Base-by-base conservation (phyloP, 2,113 vertebrate species). In the Danionella cerebrum region DNA sequence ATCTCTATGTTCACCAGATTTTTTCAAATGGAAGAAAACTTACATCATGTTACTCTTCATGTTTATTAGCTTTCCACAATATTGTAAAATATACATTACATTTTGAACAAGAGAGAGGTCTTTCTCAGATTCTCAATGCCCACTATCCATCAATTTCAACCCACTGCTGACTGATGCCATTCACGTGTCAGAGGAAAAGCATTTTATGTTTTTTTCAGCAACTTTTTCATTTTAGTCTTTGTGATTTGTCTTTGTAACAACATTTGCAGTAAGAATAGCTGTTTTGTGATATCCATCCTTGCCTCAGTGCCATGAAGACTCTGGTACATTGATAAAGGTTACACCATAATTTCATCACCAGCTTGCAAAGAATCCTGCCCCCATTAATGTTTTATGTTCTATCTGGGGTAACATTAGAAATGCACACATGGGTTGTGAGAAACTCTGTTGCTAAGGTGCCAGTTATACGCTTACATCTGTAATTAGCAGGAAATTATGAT, bases 291-390 rank as follows among this genome's bases (percentile, higher is more conserved):
- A 54, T 71, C 41, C 54, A 71, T 53, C 50, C 70, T 69, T 51
- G 58, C 72, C 57, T 54, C 44, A 42, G 68, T 71, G 67, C 63
- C 70, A 67, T 71, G 68, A 63, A 63, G 66, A 78, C 74, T 68
- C 80, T 83, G 83, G 79, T 81, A 83, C 85, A 75, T 89, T 90
- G 86, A 88, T 83, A 85, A 80, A 84, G 82, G 85, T 90, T 90
- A 86, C 88, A 90, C 78, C 88, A 89, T 84, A 78, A 87, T 90
- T 89, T 90, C 88, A 89, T 90, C 88, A 90, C 83, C 84, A 80
- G 82, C 87, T 88, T 83, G 77, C 80, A 80, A 82, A 76, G 84
- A 86, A 88, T 88, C 83, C 83, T 82, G 81, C 82, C 85, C 85
- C 85, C 85, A 88, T 88, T 87, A 88, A 88, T 83, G 87, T 89